These are phyloP conservation scores for Marisa cornuarietis DNA, from an alignment of 1,140 invertebrate species.

Conservation along the genomic window DNA sequence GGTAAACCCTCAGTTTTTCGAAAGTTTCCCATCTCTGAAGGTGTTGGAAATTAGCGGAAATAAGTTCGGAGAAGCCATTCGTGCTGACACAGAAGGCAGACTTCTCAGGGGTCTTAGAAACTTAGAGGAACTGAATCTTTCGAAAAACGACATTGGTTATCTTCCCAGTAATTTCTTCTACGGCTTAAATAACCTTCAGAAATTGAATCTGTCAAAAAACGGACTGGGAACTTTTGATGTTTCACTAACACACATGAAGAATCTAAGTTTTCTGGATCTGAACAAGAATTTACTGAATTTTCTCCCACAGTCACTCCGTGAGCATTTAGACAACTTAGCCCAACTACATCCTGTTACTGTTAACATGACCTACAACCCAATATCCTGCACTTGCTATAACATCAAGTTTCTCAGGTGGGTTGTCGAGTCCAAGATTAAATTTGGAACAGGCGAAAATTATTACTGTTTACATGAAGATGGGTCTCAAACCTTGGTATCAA, in stretches of 20 bases:
- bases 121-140: conserved; percentile 31
- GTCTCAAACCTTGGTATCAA: neutral
- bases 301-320: neutral
- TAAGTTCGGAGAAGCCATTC: conserved; percentile 18
- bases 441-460: conserved; percentile 18
- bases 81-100: neutral
- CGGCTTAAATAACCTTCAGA: conserved; percentile 16
- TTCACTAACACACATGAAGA: conserved; percentile 22
- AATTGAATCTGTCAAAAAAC: conserved; percentile 30
- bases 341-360: conserved; percentile 15
- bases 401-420: conserved; percentile 39
- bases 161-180: conserved; percentile 16
- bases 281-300: conserved; percentile 23
- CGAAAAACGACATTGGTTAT: conserved; percentile 29
- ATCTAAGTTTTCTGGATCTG: conserved; percentile 25
- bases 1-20: conserved; percentile 27
- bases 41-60: conserved; percentile 26
- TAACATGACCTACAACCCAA: conserved; percentile 26
- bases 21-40: conserved; percentile 13
- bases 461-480: conserved; percentile 23
- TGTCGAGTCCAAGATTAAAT: neutral
- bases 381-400: conserved; percentile 37
- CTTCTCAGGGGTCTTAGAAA: conserved; percentile 6
- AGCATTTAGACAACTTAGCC: conserved; percentile 7
- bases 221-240: conserved; percentile 15